Base-by-base conservation (phyloP, 1,140 invertebrate genomes). In the Papilio machaon region DNA sequence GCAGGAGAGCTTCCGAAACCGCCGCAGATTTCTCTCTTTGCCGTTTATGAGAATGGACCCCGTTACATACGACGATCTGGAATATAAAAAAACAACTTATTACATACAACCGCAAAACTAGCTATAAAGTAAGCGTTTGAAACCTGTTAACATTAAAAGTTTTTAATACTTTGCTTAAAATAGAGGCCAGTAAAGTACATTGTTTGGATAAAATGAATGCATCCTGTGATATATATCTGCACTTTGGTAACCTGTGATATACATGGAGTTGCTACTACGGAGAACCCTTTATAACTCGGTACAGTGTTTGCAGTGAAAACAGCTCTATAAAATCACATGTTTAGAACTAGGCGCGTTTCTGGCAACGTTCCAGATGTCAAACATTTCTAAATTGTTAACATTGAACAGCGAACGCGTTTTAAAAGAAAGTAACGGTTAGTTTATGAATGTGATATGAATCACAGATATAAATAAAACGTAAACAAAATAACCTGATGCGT, bases 1-100 rank as follows among this genome's bases (percentile, higher is more conserved):
- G 89, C 98, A 98, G 0, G 98, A 98, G 92, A 98, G 97, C 92
- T 99, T 99, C 11, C 98, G 96, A 94, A 99, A 99, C 81, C 97
- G 95, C 23, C 98, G 95, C 54, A 98, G 94, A 94, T 98, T 98
- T 19, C 98, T 95, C 82, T 98, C 97, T 87, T 97, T 97, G 19
- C 97, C 97, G 88, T 99, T 99, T 84, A 98, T 97, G 60, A 97
- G 90, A 64, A 98, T 96, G n/a, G 96, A 96, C 11, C 97, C 97
- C 81, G 95, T 97, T 17, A 98, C 92, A 88, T 97, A 96, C 43
- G 97, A 96, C 8, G 97, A 97, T 93, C 97, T 97, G 91, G 23
- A 95, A 95, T 84, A 67, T 84, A 70, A 77, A 43, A 38, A 47
- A 30, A 6, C 23, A 30, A 35, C 13, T 67, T 10, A 10, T 30